Evolutionary conservation across 2,888 invertebrate genomes (phyloP), one percentile per base, ranked within the genome.

Genomic region (Drosophila anomelani): DNA sequence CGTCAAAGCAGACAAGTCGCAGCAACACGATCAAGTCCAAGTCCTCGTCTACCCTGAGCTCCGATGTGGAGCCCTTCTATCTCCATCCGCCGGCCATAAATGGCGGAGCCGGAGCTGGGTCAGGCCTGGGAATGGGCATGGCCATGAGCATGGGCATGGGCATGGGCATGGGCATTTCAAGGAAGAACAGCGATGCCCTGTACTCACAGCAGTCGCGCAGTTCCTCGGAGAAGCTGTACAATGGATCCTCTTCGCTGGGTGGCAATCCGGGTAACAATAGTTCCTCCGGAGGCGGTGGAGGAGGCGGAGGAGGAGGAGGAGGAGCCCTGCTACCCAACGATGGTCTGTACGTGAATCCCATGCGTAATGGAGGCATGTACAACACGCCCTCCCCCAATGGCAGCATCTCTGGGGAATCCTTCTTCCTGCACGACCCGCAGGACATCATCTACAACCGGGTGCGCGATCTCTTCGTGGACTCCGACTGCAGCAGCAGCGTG

Each of bases 261-360:
- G 91, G 67, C 78, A 80, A 75, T 55, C 32, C 73, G 57, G 4
- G 74, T 53, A 36, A 17, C 54, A 17, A 32, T 13, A 12, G 69
- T n/a, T 43, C 71, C n/a, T 53, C 69, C 29, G 46, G 39, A 3
- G 46, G 38, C 3, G 66, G 63, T 0, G 57, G 43, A 4, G 57
- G 34, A 0, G 58, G 56, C 0, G 26, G 49, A 1, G 72, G 55
- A 13, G 66, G 67, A 4, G 59, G 68, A 3, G 63, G 69, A 0
- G 54, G 68, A 2, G 67, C 77, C 2, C 15, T 84, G 58, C 66
- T 92, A 63, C 92, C 93, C 53, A 92, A 92, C 66, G 96, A 97
- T 85, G 97, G 97, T 0, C 94, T 97, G 46, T 97, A 97, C 90
- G 95, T 97, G 71, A 97, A 97, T 91, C 97, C 97, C 0, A 96